These are phyloP conservation scores for Lanistes nyassanus DNA, from an alignment of 1,140 invertebrate species.

Conservation along the genomic window DNA sequence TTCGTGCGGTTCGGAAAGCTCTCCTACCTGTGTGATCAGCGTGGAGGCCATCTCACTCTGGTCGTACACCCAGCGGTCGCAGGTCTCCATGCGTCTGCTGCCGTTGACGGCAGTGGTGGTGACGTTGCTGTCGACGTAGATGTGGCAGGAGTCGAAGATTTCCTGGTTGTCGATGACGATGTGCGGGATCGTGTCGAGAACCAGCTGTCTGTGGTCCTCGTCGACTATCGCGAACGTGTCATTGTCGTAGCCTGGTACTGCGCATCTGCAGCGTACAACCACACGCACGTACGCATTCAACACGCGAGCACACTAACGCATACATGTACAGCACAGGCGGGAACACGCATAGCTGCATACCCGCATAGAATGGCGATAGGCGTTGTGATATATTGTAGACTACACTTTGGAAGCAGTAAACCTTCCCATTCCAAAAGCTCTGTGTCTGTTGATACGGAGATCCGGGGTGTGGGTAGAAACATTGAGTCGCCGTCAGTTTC, in stretches of 20 bases:
- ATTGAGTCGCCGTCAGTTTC: too few species aligned
- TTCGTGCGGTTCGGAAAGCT: background rate
- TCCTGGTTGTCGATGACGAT: background rate
- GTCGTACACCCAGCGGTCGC: slow-evolving; percentile 43
- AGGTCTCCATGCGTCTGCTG: slow-evolving; percentile 9
- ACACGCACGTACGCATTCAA: slow-evolving; percentile 6
- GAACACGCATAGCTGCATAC: too few species aligned
- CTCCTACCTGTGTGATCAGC: slow-evolving; percentile 35
- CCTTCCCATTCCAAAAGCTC: too few species aligned
- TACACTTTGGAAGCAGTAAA: too few species aligned
- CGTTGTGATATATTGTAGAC: too few species aligned
- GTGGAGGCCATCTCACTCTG: slow-evolving; percentile 32
- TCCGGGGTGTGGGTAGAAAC: too few species aligned
- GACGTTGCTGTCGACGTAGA: slow-evolving; percentile 13
- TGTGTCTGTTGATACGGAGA: too few species aligned
- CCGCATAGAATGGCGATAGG: too few species aligned
- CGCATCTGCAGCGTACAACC: slow-evolving; percentile 18
- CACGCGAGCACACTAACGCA: background rate
- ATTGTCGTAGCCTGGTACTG: slow-evolving; percentile 21
- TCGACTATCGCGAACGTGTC: slow-evolving; percentile 25
- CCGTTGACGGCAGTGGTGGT: background rate
- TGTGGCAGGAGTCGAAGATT: slow-evolving; percentile 28
- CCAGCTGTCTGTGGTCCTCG: slow-evolving; percentile 4
- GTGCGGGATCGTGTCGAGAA: slow-evolving; percentile 1
- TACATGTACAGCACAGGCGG: background rate